Evolutionary conservation across 2,113 vertebrate species (phyloP).

Genomic region (Lasiurus borealis): DNA sequence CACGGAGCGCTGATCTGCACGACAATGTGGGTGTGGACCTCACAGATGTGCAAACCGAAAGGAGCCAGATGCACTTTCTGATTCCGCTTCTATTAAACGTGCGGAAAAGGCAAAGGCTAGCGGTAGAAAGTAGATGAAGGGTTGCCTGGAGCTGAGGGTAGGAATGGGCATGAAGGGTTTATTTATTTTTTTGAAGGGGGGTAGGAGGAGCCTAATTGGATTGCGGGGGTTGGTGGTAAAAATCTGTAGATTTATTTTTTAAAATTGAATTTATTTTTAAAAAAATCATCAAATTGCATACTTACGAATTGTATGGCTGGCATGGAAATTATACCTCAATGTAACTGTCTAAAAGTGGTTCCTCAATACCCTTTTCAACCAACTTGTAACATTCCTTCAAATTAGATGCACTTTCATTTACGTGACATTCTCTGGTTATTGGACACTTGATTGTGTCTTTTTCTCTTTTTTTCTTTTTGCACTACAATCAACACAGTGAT

Average conservation of each 20-base stretch:
- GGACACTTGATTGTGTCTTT: not conserved
- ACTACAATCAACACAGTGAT: not conserved
- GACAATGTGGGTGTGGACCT: accelerated
- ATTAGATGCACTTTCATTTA: not conserved
- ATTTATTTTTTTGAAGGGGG: not conserved
- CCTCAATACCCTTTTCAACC: not conserved
- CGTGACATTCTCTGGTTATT: not conserved
- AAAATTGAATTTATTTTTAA: not conserved
- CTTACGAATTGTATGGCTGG: accelerated
- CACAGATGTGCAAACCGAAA: not conserved
- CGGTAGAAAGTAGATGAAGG: not conserved
- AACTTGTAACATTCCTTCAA: not conserved
- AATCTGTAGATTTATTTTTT: not conserved
- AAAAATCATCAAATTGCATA: not conserved
- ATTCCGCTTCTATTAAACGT: not conserved
- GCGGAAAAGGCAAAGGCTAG: not conserved
- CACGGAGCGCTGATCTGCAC: accelerated
- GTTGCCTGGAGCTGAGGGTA: not conserved
- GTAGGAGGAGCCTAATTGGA: no score
- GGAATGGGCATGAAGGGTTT: not conserved
- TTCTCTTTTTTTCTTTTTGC: not conserved
- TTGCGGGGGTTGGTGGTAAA: not conserved
- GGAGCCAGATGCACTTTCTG: no score
- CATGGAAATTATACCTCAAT: not conserved
- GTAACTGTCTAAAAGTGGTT: not conserved